Percentiles rank a stretch among this genome's conserved stretches.
Evolutionary conservation across 1,140 invertebrate genomes (phyloP).

Genomic region (Campodea augens): DNA sequence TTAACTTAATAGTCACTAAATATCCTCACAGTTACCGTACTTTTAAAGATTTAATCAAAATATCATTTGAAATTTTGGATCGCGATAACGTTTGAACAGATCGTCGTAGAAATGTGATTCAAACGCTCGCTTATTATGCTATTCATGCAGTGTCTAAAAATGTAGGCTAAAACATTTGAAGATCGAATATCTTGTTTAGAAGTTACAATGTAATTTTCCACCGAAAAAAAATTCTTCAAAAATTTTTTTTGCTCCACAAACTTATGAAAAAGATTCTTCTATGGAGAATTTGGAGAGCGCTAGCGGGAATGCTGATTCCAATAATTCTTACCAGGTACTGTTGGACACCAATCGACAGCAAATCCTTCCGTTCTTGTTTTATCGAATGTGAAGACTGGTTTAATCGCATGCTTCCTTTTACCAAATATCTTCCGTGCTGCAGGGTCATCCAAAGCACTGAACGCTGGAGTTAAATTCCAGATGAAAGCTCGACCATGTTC

Average conservation of each 20-base stretch:
- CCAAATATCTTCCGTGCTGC: conserved; percentile 32
- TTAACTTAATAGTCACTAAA: too few relatives aligned
- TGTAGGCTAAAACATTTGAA: neutral
- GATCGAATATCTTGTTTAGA: conserved; percentile 7
- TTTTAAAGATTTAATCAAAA: neutral
- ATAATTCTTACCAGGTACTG: conserved; percentile 40
- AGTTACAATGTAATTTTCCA: too few relatives aligned
- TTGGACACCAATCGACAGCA: conserved; percentile 79
- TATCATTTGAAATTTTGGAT: conserved; percentile 2
- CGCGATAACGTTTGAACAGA: too few relatives aligned
- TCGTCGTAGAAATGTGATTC: too few relatives aligned
- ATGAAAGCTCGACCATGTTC: conserved; percentile 76
- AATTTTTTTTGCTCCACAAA: too few relatives aligned
- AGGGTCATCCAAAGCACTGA: conserved; percentile 56
- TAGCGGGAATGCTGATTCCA: neutral
- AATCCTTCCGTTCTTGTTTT: conserved; percentile 87
- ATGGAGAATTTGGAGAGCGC: too few relatives aligned
- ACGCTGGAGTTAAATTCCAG: conserved; percentile 66
- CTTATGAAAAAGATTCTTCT: too few relatives aligned
- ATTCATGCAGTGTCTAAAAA: neutral
- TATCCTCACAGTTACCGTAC: too few relatives aligned
- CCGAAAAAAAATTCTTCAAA: too few relatives aligned
- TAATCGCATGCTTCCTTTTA: conserved; percentile 24
- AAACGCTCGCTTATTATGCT: too few relatives aligned
- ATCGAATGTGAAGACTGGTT: conserved; percentile 67